Evolutionary conservation across 2,888 invertebrate genomes (phyloP), one percentile per base, ranked within the genome.

Genomic region (Cistogaster globosa): DNA sequence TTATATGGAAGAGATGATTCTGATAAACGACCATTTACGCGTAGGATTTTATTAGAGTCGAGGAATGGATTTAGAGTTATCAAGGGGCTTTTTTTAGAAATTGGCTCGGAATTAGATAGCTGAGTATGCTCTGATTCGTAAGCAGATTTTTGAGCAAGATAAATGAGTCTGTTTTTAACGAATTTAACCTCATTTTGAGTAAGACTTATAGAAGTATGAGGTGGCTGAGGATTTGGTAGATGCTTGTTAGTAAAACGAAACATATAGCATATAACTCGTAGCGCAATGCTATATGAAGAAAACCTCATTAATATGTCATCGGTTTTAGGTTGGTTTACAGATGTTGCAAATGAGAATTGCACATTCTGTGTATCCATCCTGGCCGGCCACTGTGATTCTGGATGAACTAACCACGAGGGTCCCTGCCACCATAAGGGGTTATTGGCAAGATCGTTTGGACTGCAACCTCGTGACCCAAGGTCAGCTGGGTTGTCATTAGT

Each of bases 1-100:
- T 57, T 57, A 57, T 57, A 57, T 20, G 55, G 14, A 22, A 57
- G 55, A 26, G 55, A 57, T 57, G 55, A 57, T 57, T 57, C 26
- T 22, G 55, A 57, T 57, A 57, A 26, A 26, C 55, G 22, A 26
- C 55, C 55, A 57, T 57, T 57, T 14, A 57, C 55, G 3, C 26
- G 22, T 14, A 57, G 6, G 14, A 57, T 38, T 53, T 14, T 53
- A 18, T 36, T 60, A 18, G 18, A n/a, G 18, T 60, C 60, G n/a
- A 38, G 18, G 36, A 38, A 60, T 60, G 60, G 18, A 38, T 60
- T 60, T 38, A 36, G 38, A 18, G 36, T 26, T 26, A 26, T 26
- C 26, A 26, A 26, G 36, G 36, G 8, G 36, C 38, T 60, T 60
- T 60, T 60, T 5, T 22, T 38, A n/a, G 60, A 60, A 60, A 60